phyloP scores from a whole-genome alignment of 2,797 vertebrate genomes.

The Austrolebias charrua region DNA sequence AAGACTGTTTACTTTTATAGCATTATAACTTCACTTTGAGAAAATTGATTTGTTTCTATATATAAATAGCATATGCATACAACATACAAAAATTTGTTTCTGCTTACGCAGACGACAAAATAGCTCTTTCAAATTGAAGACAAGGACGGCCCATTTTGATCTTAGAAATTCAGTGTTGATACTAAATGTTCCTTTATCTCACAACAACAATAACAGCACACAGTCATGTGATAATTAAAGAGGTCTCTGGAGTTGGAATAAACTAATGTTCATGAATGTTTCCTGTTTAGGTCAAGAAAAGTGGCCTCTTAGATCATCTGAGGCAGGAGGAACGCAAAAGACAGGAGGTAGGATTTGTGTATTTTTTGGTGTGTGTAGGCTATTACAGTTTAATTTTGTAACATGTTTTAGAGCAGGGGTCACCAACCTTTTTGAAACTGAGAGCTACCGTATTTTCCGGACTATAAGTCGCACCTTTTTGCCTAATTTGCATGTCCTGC shows the following conservation, averaged over 20 bases:
- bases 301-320: slow-evolving; percentile 82
- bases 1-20: slow-evolving; percentile 23
- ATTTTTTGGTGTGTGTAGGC: slow-evolving; percentile 10
- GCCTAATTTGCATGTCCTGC: no score
- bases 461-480: no score
- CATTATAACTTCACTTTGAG: slow-evolving; percentile 13
- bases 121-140: no score
- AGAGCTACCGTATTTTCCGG: no score
- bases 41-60: slow-evolving; percentile 24
- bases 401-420: not conserved
- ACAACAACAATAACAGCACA: slow-evolving; percentile 8
- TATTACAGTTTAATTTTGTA: not conserved
- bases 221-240: slow-evolving; percentile 16
- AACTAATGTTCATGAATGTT: not conserved
- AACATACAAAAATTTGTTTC: no score
- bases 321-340: slow-evolving; percentile 92
- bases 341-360: slow-evolving; percentile 86
- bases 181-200: slow-evolving; percentile 30
- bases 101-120: no score
- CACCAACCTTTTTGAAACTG: no score
- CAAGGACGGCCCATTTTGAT: no score
- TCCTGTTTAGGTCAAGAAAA: slow-evolving; percentile 89
- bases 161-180: slow-evolving; percentile 26
- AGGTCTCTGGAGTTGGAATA: not conserved
- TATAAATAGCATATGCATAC: not conserved